Percentiles rank a stretch among this genome's conserved stretches.
Conservation (phyloP, 2,888 invertebrate genomes). For the Chloroclystis v-ata region DNA sequence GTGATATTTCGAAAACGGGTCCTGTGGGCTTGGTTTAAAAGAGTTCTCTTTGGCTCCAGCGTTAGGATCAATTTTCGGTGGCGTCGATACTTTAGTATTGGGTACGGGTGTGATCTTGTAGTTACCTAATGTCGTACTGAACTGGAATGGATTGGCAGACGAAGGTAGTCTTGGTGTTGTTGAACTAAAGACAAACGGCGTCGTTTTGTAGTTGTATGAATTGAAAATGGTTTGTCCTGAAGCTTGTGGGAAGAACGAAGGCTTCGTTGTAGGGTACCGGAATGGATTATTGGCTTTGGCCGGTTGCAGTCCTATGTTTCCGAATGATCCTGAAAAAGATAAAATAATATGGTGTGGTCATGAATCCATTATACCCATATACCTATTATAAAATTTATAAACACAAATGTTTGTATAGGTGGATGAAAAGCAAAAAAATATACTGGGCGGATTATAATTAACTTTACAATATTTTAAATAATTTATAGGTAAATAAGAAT, state of each 20-base stretch:
- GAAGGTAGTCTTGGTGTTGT: conserved; percentile 60
- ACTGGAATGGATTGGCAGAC: conserved; percentile 56
- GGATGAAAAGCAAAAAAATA: not conserved
- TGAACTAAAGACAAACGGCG: conserved; percentile 48
- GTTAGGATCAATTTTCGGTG: conserved; percentile 62
- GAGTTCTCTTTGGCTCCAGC: conserved; percentile 47
- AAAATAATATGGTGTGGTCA: no score
- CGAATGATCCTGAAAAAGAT: conserved; percentile 76
- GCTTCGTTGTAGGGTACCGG: conserved; percentile 55
- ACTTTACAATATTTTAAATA: not conserved
- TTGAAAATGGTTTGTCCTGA: conserved; percentile 65
- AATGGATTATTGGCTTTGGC: conserved; percentile 73
- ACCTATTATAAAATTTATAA: no score
- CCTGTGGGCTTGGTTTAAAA: conserved; percentile 71
- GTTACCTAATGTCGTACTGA: conserved; percentile 57
- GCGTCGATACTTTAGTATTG: conserved; percentile 52
- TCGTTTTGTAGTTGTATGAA: conserved; percentile 62
- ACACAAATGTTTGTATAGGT: no score
- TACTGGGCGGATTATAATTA: no score
- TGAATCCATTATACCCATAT: no score
- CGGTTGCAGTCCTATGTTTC: conserved; percentile 77
- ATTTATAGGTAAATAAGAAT: not conserved
- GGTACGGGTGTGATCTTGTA: conserved; percentile 71
- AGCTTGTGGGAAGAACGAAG: conserved; percentile 58
- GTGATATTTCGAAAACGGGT: conserved; percentile 59